Percentiles rank a stretch among this genome's conserved stretches.
Evolutionary conservation across 1,140 invertebrate genomes (phyloP).

Genomic region (Araneus ventricosus): DNA sequence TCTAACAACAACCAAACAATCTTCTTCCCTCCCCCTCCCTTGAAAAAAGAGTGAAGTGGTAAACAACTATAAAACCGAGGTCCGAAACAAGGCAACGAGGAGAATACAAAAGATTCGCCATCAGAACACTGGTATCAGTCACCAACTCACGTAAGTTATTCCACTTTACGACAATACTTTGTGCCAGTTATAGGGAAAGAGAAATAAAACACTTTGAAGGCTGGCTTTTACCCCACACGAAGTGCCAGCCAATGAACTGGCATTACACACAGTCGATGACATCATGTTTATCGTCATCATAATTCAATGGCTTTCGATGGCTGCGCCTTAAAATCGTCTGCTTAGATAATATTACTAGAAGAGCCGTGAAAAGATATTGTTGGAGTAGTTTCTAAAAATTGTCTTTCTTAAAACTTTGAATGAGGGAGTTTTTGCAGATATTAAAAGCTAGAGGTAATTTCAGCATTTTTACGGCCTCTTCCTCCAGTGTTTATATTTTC

Average conservation of each 20-base stretch:
- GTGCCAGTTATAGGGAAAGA: not conserved
- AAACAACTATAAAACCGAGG: too few relatives aligned
- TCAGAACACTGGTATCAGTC: not conserved
- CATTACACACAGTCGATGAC: not conserved
- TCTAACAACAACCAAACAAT: too few relatives aligned
- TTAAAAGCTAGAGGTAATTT: not conserved
- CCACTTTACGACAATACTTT: not conserved
- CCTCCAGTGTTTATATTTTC: not conserved
- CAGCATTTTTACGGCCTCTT: not conserved
- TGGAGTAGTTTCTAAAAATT: not conserved
- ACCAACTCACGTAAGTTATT: not conserved
- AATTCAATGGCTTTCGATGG: not conserved
- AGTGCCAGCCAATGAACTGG: not conserved
- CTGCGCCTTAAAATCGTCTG: not conserved
- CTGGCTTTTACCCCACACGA: not conserved
- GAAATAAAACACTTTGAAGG: not conserved
- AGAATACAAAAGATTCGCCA: not conserved
- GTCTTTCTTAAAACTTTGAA: not conserved
- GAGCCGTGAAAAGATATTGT: not conserved
- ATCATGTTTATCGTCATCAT: not conserved
- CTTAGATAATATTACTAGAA: not conserved
- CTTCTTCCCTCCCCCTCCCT: too few relatives aligned
- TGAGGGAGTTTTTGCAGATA: too few relatives aligned
- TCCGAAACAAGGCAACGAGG: not conserved
- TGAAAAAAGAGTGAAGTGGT: too few relatives aligned